These are phyloP conservation scores for Rhinolophus sinicus DNA, from an alignment of 2,113 vertebrate species.

Conservation along the genomic window DNA sequence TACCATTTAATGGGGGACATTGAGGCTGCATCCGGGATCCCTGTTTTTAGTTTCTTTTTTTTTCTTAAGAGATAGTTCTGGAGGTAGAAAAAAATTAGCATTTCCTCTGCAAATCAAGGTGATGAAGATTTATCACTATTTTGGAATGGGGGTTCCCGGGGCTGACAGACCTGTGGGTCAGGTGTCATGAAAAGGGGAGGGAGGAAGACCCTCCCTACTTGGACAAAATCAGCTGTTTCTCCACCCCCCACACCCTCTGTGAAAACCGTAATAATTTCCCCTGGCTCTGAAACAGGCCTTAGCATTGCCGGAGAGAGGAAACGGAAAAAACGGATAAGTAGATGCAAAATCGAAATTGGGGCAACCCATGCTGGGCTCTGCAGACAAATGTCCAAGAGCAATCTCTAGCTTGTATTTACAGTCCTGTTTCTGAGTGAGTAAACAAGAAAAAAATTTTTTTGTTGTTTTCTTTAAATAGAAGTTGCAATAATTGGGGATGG, in stretches of 20 bases:
- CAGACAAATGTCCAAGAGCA: neutral
- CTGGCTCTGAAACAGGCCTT: neutral
- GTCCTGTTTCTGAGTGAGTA: neutral
- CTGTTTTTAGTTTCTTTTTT: constrained; percentile 3
- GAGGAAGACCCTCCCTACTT: constrained; percentile 22
- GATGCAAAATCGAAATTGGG: neutral
- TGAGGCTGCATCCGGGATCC: constrained; percentile 70
- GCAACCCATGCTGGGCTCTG: neutral
- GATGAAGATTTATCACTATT: constrained; percentile 41
- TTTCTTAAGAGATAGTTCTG: constrained; percentile 26
- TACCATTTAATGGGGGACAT: constrained; percentile 77
- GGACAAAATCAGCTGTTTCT: constrained; percentile 8
- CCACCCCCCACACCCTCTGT: neutral
- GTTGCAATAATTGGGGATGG: neutral
- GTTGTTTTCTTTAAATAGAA: constrained; percentile 35
- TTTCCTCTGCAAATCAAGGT: constrained; percentile 55
- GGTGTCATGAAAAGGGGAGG: constrained; percentile 61
- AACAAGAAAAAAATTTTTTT: no score
- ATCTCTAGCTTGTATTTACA: neutral
- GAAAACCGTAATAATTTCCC: constrained; percentile 16
- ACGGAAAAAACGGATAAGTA: neutral
- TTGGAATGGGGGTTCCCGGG: neutral
- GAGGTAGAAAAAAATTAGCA: constrained; percentile 4
- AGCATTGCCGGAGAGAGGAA: neutral
- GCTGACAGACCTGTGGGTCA: constrained; percentile 53